Evolutionary conservation across 2,797 vertebrate species (phyloP), one percentile per base, ranked within the genome.

Genomic region (Clarias platycephalus): DNA sequence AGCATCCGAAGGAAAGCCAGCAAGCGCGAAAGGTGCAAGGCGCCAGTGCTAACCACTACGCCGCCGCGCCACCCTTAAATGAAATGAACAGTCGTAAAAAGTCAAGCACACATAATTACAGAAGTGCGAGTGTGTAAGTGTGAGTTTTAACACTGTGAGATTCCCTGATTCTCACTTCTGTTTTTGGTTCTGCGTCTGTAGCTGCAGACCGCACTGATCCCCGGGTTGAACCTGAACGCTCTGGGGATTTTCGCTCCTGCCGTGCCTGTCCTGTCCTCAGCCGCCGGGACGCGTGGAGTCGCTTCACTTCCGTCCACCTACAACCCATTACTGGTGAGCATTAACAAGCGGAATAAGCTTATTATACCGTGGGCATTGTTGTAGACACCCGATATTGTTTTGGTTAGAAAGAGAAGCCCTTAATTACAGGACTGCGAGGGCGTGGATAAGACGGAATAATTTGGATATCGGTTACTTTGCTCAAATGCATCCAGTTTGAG

Each of bases 171-270:
- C 75, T 77, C 31, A 60, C 15, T 9, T 49, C 53, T 44, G 18
- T 70, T 49, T 62, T 68, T 63, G 37, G 31, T 58, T 49, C 13
- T 70, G 20, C 62, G 24, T 18, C 63, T 80, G 31, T 91, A 98
- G 97, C 97, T 98, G 94, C 97, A 98, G 94, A 94, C 96, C 93
- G 97, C 95, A 93, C 92, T 99, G 91, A 98, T 98, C 92, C 97
- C 97, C 1, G 97, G 97, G 70, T 91, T 99, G 92, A 98, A 97
- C 93, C 95, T 99, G 90, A 99, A 93, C 2, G 95, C 97, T 71
- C 90, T 99, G 92, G 97, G 97, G 90, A 97, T 99, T 94, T 99
- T 99, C 93, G 97, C 97, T 15, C 95, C 97, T 0, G 96, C 96
- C 83, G 88, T 98, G 87, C 95, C 97, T 55, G 93, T 97, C 91